Percentiles rank a stretch among this genome's conserved stretches.
Evolutionary conservation across 1,140 invertebrate genomes (phyloP).

Genomic region (Tetraneura akinire): DNA sequence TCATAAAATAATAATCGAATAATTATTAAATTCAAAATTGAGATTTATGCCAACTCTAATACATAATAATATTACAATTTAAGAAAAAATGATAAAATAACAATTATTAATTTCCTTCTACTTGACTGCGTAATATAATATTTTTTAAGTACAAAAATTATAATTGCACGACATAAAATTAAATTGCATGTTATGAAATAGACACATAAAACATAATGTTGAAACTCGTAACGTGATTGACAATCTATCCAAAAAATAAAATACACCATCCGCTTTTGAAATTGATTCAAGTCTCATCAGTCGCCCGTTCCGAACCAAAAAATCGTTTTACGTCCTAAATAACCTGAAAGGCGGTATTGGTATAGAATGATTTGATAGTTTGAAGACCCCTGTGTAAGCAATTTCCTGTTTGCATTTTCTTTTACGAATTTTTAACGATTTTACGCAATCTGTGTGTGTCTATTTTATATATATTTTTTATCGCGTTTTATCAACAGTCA

Average conservation of each 20-base stretch:
- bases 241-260: constrained; percentile 11
- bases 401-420: constrained; percentile 19
- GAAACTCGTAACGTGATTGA: not conserved
- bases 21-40: too few species aligned
- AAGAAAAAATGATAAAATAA: too few species aligned
- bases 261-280: not conserved
- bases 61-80: too few species aligned
- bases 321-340: constrained; percentile 10
- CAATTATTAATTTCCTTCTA: not conserved
- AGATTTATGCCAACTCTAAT: too few species aligned
- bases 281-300: constrained; percentile 24
- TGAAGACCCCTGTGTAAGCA: not conserved
- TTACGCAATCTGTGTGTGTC: too few species aligned
- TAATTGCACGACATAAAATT: not conserved
- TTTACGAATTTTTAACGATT: constrained; percentile 45
- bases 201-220: not conserved
- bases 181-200: too few species aligned
- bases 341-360: not conserved
- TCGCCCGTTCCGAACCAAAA: constrained; percentile 23
- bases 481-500: constrained; percentile 15
- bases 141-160: not conserved
- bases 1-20: too few species aligned
- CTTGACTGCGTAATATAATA: not conserved
- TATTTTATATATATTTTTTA: not conserved
- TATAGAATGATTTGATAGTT: not conserved